A percentile compares a stretch with the other conserved stretches of the same genome.
These are phyloP conservation scores for Tenthredo scrophulariae DNA, from an alignment of 2,888 invertebrate species.

Conservation along the genomic window DNA sequence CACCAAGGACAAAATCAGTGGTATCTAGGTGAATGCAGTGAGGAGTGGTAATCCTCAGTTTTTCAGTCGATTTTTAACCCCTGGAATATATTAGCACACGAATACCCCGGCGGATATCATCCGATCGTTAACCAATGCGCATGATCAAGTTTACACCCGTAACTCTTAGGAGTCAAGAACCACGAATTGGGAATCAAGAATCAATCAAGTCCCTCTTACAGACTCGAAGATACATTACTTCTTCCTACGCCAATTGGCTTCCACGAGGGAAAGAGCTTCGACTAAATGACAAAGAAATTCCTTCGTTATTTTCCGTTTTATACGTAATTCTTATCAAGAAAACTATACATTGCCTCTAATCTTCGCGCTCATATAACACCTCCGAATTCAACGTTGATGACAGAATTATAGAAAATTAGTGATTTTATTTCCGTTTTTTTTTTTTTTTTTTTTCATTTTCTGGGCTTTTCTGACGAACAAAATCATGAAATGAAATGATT, in stretches of 20 bases:
- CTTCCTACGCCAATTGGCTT: slow-evolving; percentile 4
- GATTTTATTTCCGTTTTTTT: neutral
- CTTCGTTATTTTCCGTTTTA: neutral
- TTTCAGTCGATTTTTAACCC: too few species aligned
- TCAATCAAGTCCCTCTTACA: slow-evolving; percentile 19
- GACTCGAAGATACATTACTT: slow-evolving; percentile 13
- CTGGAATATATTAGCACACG: neutral
- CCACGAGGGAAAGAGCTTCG: neutral
- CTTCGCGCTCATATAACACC: neutral
- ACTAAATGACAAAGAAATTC: neutral
- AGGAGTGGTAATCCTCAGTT: neutral
- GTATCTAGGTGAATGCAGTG: neutral
- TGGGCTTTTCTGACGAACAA: neutral
- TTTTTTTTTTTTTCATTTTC: neutral
- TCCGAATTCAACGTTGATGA: neutral
- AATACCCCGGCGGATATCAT: neutral
- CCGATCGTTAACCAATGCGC: neutral
- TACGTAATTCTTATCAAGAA: neutral
- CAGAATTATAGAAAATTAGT: neutral
- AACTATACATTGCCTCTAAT: neutral
- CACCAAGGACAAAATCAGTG: neutral
- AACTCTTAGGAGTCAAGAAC: neutral
- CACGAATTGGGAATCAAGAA: slow-evolving; percentile 3
- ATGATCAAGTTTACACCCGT: neutral
- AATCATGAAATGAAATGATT: neutral